phyloP scores from a whole-genome alignment of 2,113 vertebrate genomes.

The Salminus brasiliensis region DNA sequence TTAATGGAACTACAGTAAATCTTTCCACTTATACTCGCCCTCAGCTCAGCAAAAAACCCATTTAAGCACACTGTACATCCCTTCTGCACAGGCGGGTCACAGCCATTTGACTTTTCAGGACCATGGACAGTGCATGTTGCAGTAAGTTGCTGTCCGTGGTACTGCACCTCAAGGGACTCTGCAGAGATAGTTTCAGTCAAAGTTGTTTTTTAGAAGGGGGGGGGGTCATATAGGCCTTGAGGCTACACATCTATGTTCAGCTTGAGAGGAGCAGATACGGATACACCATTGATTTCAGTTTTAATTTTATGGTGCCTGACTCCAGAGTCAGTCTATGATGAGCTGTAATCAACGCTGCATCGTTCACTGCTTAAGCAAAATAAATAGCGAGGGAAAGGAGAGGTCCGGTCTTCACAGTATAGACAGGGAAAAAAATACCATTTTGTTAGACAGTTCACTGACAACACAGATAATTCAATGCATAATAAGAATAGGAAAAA shows the following conservation, averaged over 20 bases:
- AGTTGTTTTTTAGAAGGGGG: conserved; percentile 35
- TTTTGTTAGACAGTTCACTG: conserved; percentile 42
- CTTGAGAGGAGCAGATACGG: conserved; percentile 68
- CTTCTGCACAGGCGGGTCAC: neutral
- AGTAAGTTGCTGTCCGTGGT: conserved; percentile 33
- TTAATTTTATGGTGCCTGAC: conserved; percentile 80
- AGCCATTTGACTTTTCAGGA: conserved; percentile 31
- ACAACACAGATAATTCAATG: conserved; percentile 44
- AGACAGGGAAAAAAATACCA: conserved; percentile 43
- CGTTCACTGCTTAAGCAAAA: conserved; percentile 66
- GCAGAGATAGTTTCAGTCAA: conserved; percentile 28
- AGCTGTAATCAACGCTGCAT: conserved; percentile 72
- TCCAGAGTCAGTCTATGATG: conserved; percentile 69
- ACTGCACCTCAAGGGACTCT: neutral
- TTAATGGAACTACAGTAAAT: conserved; percentile 27
- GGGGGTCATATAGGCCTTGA: conserved; percentile 65
- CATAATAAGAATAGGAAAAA: conserved; percentile 48
- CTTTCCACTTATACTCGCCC: conserved; percentile 13
- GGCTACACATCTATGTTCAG: conserved; percentile 70
- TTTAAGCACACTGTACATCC: neutral
- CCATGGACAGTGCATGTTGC: conserved; percentile 36
- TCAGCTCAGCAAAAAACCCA: conserved; percentile 21
- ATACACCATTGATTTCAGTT: conserved; percentile 75
- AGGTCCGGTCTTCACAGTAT: conserved; percentile 42
- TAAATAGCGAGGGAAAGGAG: conserved; percentile 47